These are phyloP conservation scores for Spea bombifrons DNA, from an alignment of 2,113 vertebrate species.

Conservation along the genomic window DNA sequence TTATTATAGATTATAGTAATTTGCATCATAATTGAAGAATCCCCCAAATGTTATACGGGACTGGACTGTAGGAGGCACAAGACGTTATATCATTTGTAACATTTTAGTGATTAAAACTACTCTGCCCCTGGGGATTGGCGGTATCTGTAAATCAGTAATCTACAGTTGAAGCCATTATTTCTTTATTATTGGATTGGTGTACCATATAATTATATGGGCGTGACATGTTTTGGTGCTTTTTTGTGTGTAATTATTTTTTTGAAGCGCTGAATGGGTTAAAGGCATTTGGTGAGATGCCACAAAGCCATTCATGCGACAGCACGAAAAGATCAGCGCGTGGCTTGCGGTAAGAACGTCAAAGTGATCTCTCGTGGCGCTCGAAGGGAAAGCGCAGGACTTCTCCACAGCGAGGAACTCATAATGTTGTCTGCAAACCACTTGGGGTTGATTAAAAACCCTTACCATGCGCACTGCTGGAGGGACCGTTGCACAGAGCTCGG, in stretches of 20 bases:
- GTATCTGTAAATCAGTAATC: too few relatives aligned
- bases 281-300: constrained; percentile 27
- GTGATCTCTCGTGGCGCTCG: constrained; percentile 24
- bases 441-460: constrained; percentile 21
- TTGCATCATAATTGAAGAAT: too few relatives aligned
- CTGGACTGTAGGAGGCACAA: too few relatives aligned
- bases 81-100: too few relatives aligned
- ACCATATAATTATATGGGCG: too few relatives aligned
- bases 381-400: neutral
- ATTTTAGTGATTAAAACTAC: too few relatives aligned
- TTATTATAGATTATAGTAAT: too few relatives aligned
- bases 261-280: constrained; percentile 26
- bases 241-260: neutral
- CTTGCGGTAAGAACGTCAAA: constrained; percentile 25
- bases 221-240: neutral
- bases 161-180: too few relatives aligned
- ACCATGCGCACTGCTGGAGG: neutral
- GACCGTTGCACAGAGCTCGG: neutral
- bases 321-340: constrained; percentile 23
- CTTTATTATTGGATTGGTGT: too few relatives aligned
- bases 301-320: constrained; percentile 5
- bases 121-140: too few relatives aligned
- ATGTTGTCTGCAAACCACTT: constrained; percentile 14
- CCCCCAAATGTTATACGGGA: too few relatives aligned
- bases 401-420: constrained; percentile 3